phyloP scores from a whole-genome alignment of 1,140 invertebrate genomes.

The Drosophila hydei region DNA sequence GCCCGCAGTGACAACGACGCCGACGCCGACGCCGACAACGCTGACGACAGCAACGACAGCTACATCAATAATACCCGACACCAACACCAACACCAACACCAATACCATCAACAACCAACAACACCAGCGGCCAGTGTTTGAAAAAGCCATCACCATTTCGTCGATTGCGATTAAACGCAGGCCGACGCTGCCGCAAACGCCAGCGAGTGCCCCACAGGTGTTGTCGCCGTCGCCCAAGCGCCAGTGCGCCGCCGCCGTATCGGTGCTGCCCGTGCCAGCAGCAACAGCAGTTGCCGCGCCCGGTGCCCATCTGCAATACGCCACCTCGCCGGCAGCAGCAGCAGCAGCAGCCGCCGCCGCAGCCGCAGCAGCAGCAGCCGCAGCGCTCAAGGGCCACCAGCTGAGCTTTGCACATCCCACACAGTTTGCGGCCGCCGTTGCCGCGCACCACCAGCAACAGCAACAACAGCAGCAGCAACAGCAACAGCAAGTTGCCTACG shows the following conservation, averaged over 20 bases:
- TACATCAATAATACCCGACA: slow-evolving; percentile 17
- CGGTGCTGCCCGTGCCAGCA: slow-evolving; percentile 74
- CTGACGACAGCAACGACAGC: slow-evolving; percentile 26
- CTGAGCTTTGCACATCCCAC: slow-evolving; percentile 77
- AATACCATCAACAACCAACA: slow-evolving; percentile 38
- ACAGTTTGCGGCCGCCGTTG: slow-evolving; percentile 78
- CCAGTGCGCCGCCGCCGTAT: slow-evolving; percentile 83
- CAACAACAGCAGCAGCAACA: slow-evolving; percentile 45
- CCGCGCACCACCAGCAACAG: slow-evolving; percentile 70
- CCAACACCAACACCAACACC: slow-evolving; percentile 22
- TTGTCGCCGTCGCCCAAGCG: slow-evolving; percentile 84
- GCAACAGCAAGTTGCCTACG: slow-evolving; percentile 53
- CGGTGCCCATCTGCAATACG: slow-evolving; percentile 51
- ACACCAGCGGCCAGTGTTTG: slow-evolving; percentile 78
- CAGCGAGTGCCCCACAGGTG: slow-evolving; percentile 84
- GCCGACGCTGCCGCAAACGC: slow-evolving; percentile 84
- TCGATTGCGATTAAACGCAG: slow-evolving; percentile 84
- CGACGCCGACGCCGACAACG: slow-evolving; percentile 40
- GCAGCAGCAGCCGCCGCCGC: slow-evolving; percentile 66
- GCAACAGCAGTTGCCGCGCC: slow-evolving; percentile 53
- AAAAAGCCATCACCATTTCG: slow-evolving; percentile 85
- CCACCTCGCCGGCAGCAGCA: slow-evolving; percentile 40
- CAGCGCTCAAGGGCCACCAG: slow-evolving; percentile 63
- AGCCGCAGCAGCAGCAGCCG: slow-evolving; percentile 54
- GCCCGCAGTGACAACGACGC: slow-evolving; percentile 65